Conservation (phyloP, 2,113 vertebrate genomes). For the Caretta caretta region DNA sequence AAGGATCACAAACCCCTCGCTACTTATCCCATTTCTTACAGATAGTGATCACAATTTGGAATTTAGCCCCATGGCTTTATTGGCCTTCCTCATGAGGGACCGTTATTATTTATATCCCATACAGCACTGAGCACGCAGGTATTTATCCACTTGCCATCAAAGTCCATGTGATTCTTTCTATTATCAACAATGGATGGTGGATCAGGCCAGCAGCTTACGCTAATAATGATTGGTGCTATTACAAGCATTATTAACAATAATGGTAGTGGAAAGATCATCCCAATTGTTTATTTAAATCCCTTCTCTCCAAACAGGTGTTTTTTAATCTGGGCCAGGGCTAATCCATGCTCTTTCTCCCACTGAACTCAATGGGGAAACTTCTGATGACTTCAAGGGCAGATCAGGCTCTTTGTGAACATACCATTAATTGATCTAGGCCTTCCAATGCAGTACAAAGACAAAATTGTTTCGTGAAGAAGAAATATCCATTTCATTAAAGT, state of each 20-base stretch:
- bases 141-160: neutral
- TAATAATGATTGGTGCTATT: neutral
- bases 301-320: neutral
- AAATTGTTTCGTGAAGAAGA: neutral
- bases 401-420: accelerated
- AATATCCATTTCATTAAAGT: neutral
- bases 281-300: neutral
- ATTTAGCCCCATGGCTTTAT: neutral
- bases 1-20: neutral
- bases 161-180: neutral
- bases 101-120: neutral
- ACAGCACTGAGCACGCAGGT: neutral
- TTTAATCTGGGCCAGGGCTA: neutral
- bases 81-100: neutral
- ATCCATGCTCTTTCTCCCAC: neutral
- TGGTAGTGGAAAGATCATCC: neutral
- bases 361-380: neutral
- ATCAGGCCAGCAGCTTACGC: neutral
- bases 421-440: neutral
- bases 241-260: neutral
- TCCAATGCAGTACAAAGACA: constrained; percentile 13
- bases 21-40: neutral
- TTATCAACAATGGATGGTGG: neutral
- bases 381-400: neutral
- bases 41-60: neutral